Base-by-base conservation (phyloP, 2,888 invertebrate species). In the Bellardia bayeri region DNA sequence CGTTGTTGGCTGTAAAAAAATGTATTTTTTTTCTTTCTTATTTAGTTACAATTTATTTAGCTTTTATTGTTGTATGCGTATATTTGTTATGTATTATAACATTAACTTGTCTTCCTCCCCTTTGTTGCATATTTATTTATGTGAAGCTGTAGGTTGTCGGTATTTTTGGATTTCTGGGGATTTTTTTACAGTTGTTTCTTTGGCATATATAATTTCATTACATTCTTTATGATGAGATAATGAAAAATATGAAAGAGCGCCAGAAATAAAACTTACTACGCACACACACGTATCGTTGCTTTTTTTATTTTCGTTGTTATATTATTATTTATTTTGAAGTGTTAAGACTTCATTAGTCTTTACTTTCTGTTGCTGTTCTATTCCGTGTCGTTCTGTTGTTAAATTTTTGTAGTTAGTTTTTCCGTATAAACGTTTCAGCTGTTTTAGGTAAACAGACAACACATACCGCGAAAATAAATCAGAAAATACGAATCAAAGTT, bases 1-100 rank as follows among this genome's bases (percentile, higher is more conserved):
- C n/a, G n/a, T n/a, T 45, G 66, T 66, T 66, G 45, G 45, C 45
- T 66, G n/a, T 13, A 66, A 64, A 33, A 16, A 64, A 58, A 58
- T n/a, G n/a, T n/a, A 33, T 1, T 33, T 63, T 63, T 40, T 61
- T 61, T 54, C 16, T 51, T 51, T 51, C n/a, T 64, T 40, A 64
- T 64, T 64, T 40, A 37, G 37, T 6, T 37, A 7, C n/a, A n/a
- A 23, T 64, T 64, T 64, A 64, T 64, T 64, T 40, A n/a, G 63
- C 3, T 64, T 64, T 64, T 64, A 64, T 64, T 64, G n/a, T 37
- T 16, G 63, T 64, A 37, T 9, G n/a, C 16, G n/a, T 40, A 40
- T 16, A 9, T 63, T 40, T 7, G 16, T 16, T 23, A 9, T 11
- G 16, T 23, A 9, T 8, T 11, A 58, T 11, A 58, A 58, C 30